Evolutionary conservation across 2,113 vertebrate genomes (phyloP).

Genomic region (Nesoenas mayeri): DNA sequence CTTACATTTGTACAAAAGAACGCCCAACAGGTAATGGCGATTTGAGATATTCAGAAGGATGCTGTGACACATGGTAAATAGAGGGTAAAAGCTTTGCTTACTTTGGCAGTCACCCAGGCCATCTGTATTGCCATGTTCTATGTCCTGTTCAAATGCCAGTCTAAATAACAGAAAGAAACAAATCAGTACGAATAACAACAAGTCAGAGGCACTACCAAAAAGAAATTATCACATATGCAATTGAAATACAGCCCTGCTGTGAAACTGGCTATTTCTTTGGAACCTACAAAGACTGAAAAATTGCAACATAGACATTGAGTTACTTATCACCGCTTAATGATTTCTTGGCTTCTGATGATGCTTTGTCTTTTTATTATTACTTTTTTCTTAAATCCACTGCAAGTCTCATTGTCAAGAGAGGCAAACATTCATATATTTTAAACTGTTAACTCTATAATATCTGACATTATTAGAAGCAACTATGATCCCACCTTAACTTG

Average conservation of each 20-base stretch:
- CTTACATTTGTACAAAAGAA: not conserved
- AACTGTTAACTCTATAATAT: not conserved
- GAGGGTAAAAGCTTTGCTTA: constrained; percentile 85
- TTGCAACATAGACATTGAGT: not conserved
- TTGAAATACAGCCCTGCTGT: not conserved
- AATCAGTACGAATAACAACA: constrained; percentile 70
- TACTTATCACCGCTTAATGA: not conserved
- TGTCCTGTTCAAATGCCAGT: constrained; percentile 94
- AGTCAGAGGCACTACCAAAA: not conserved
- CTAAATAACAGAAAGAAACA: constrained; percentile 84
- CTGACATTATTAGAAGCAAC: not conserved
- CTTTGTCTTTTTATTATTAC: not conserved
- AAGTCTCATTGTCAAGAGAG: not conserved
- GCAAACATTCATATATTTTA: not conserved
- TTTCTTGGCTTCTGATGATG: not conserved
- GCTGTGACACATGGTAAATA: constrained; percentile 66
- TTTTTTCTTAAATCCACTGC: not conserved
- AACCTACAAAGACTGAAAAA: not conserved
- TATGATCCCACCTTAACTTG: not conserved
- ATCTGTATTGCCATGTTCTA: constrained; percentile 97
- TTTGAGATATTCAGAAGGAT: constrained; percentile 41
- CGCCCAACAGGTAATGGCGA: not conserved
- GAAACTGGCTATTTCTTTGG: not conserved
- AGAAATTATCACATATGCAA: not conserved
- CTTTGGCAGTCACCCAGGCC: constrained; percentile 99